Evolutionary conservation across 2,113 vertebrate genomes (phyloP).

Genomic region (Orientallactaga bullata): DNA sequence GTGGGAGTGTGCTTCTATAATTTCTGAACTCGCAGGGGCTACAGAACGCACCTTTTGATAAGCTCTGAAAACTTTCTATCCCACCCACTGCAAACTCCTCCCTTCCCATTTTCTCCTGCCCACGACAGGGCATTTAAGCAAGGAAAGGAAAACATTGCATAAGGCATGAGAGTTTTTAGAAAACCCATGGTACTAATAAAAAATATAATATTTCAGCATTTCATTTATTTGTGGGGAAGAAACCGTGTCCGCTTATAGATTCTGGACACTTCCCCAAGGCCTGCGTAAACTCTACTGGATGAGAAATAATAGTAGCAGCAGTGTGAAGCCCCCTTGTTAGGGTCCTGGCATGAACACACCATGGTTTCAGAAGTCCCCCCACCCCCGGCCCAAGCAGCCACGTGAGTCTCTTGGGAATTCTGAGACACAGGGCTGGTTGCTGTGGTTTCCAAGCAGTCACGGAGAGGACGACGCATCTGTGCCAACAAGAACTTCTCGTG

Average conservation of each 20-base stretch:
- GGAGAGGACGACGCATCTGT: not conserved
- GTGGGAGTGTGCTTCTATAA: not conserved
- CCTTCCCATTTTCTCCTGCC: not conserved
- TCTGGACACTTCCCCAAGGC: not conserved
- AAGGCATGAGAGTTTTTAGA: not conserved
- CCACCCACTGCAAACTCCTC: not conserved
- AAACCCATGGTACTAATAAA: conserved; percentile 52
- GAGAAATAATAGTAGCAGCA: not conserved
- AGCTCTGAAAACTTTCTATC: not conserved
- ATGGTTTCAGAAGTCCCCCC: not conserved
- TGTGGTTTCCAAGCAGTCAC: not conserved
- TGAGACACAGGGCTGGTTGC: not conserved
- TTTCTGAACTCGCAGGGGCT: not conserved
- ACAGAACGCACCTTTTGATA: not conserved
- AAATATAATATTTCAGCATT: not conserved
- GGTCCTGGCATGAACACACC: not conserved
- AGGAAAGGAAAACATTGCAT: not conserved
- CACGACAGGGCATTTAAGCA: not conserved
- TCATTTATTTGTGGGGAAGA: not conserved
- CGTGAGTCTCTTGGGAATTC: not conserved
- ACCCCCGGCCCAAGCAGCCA: not conserved
- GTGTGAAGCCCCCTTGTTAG: not conserved
- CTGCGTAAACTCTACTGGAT: not conserved
- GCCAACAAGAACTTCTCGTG: not conserved
- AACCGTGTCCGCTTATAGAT: not conserved